Base-by-base conservation (phyloP, 2,113 vertebrate species). In the Pungitius pungitius region DNA sequence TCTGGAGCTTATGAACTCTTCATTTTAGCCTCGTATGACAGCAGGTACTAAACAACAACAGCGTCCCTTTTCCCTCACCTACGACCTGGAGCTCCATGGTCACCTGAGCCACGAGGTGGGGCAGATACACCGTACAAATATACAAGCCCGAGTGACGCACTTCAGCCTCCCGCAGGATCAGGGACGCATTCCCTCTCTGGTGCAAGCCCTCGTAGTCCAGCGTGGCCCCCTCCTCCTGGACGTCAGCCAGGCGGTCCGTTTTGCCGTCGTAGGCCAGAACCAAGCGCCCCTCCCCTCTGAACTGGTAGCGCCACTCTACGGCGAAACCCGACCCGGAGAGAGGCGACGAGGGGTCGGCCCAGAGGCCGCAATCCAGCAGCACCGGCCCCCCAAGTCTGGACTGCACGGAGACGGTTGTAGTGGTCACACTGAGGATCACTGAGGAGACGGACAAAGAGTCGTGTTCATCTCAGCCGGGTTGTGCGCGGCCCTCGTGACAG, bases 241-340 rank as follows among this genome's bases (percentile, higher is more conserved):
- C 66, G 1, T 92, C 86, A 0, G 92, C 87, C 63, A 93, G 58
- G 2, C 87, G 89, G 79, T 90, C 93, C 0, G 52, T 39, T 47
- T 93, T 91, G 20, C 94, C 95, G 0, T 95, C 89, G 3, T 95
- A 95, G 14, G 95, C 95, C 84, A 96, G 85, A 2, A 97, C 39
- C 68, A 96, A 74, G 2, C 90, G 91, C 0, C 96, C 96, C 0
- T 93, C 85, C 0, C 96, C 96, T 37, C 87, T 84, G 84, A 94
- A 94, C 88, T 96, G 96, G 79, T 93, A 95, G 1, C 95, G 94
- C 96, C 96, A 97, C 3, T 97, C 96, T 0, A 97, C 91, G 0
- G 95, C 92, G 22, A 96, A 96, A 15, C 94, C 94, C 0, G 63
- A 81, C 20, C 75, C 73, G 0, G 85, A 87, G 8, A 86, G 78